These are phyloP conservation scores for Sarcophilus harrisii DNA, from an alignment of 2,797 vertebrate species.

Conservation along the genomic window DNA sequence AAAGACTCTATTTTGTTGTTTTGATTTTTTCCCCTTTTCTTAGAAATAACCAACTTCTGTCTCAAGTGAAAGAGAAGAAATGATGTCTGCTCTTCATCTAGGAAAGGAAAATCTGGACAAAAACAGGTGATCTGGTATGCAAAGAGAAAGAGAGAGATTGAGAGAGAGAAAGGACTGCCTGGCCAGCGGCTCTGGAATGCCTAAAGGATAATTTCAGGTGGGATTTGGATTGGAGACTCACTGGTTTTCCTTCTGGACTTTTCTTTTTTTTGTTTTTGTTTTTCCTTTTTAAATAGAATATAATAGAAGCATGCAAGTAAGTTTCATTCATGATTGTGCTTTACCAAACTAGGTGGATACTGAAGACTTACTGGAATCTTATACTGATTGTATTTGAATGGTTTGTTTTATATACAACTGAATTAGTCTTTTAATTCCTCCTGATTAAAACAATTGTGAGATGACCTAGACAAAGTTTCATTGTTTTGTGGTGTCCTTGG, in stretches of 20 bases:
- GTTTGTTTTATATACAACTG: constrained; percentile 16
- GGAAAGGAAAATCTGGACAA: not conserved
- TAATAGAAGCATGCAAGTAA: not conserved
- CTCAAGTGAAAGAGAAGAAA: not conserved
- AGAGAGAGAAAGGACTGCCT: not conserved
- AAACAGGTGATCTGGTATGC: not conserved
- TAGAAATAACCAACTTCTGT: not conserved
- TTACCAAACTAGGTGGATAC: not conserved
- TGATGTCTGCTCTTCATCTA: not conserved
- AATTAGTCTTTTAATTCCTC: constrained; percentile 42
- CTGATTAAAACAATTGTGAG: not conserved
- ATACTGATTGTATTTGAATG: constrained; percentile 31
- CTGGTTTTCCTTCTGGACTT: not conserved
- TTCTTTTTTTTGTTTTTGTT: not conserved
- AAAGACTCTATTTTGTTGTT: not conserved
- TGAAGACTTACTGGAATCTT: not conserved
- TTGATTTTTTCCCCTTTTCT: not conserved
- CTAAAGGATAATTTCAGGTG: not conserved
- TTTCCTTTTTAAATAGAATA: not conserved
- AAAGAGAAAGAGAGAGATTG: not conserved
- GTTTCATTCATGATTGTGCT: not conserved
- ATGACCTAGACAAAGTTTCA: not conserved
- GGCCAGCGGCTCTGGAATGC: not conserved
- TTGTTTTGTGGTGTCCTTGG: not conserved
- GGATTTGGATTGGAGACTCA: not conserved